phyloP scores from a whole-genome alignment of 1,140 invertebrate species.

The Aphaenogaster rudis region DNA sequence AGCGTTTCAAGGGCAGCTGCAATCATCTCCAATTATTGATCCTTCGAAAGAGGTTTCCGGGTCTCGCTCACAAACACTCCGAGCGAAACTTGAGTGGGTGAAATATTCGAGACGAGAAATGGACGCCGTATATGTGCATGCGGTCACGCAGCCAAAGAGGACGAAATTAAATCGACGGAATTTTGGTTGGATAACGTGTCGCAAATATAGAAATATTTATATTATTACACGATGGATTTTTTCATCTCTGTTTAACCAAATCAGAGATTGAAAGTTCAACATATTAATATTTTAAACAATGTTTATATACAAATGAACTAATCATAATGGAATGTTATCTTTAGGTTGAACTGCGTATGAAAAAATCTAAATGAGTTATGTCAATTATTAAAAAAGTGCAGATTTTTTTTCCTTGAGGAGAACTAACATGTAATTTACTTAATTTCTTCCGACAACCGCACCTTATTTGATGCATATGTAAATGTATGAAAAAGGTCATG shows the following conservation, averaged over 20 bases:
- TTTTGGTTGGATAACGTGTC: background rate
- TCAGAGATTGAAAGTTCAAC: background rate
- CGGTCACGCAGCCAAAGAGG: background rate
- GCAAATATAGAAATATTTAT: conserved; percentile 1
- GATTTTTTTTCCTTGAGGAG: background rate
- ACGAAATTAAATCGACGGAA: background rate
- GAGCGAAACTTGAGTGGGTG: conserved; percentile 75
- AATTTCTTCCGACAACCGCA: background rate
- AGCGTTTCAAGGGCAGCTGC: conserved; percentile 78
- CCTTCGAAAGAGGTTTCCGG: conserved; percentile 77
- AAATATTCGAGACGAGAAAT: conserved; percentile 62
- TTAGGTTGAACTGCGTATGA: background rate
- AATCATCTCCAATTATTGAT: conserved; percentile 80
- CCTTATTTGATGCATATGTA: background rate
- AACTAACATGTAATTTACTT: background rate
- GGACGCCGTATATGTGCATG: conserved; percentile 16
- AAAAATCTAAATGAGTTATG: background rate
- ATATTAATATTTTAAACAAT: conserved; percentile 14
- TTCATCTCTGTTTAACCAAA: background rate
- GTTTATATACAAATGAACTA: background rate
- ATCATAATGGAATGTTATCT: background rate
- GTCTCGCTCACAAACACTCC: conserved; percentile 73
- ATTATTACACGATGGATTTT: background rate
- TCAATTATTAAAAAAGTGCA: background rate
- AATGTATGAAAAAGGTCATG: conserved; percentile 19